Evolutionary conservation across 2,888 invertebrate species (phyloP).

Genomic region (Tromatobia lineatoria): DNA sequence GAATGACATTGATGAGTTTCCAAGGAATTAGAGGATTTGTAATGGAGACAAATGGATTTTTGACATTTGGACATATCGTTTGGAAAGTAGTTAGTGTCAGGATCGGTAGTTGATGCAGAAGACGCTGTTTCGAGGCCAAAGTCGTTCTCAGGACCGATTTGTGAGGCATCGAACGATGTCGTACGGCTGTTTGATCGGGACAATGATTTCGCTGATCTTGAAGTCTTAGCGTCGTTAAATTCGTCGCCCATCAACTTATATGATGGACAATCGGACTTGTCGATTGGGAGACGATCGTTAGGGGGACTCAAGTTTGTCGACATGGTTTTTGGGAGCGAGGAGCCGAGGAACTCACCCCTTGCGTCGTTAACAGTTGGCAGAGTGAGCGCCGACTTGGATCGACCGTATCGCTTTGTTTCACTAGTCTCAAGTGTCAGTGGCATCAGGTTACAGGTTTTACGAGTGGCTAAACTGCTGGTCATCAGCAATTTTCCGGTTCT

Average conservation of each 20-base stretch:
- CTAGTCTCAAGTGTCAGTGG: constrained; percentile 27
- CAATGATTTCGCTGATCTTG: background rate
- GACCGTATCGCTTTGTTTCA: constrained; percentile 77
- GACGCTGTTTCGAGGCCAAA: background rate
- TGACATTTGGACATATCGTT: constrained; percentile 8
- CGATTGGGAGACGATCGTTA: constrained; percentile 29
- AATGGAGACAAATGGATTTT: background rate
- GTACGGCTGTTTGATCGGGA: background rate
- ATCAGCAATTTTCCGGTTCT: constrained; percentile 49
- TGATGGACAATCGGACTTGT: background rate
- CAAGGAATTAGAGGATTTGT: background rate
- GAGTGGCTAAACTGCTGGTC: constrained; percentile 23
- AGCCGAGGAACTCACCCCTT: constrained; percentile 77
- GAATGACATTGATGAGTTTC: background rate
- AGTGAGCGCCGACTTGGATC: constrained; percentile 80
- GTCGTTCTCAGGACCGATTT: background rate
- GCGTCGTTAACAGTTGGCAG: constrained; percentile 77
- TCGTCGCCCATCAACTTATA: background rate
- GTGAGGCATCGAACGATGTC: background rate
- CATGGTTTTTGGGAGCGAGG: background rate
- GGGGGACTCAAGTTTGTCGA: background rate
- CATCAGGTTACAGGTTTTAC: constrained; percentile 11
- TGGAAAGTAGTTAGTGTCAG: constrained; percentile 2
- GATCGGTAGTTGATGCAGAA: background rate
- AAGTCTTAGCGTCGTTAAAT: background rate